Evolutionary conservation across 2,888 invertebrate genomes (phyloP).

Genomic region (Drosophila imparisetae): DNA sequence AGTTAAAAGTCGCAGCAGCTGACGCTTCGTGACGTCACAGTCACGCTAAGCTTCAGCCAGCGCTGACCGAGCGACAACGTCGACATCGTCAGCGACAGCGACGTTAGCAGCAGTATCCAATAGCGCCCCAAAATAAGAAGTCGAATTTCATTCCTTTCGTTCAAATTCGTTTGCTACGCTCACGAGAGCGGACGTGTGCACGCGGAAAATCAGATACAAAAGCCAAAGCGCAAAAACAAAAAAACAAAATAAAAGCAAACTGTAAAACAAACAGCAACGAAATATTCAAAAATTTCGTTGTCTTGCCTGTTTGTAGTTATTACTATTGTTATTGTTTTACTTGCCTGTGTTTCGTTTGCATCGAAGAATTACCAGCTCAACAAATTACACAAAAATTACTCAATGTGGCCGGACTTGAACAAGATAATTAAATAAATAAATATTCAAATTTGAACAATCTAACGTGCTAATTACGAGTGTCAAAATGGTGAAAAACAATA

Average conservation of each 20-base stretch:
- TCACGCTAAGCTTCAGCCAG: conserved; percentile 42
- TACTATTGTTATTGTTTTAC: conserved; percentile 39
- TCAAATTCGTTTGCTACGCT: conserved; percentile 82
- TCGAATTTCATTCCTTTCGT: conserved; percentile 80
- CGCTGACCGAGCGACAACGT: conserved; percentile 21
- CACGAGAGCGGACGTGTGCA: conserved; percentile 84
- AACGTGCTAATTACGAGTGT: conserved; percentile 30
- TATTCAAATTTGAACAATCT: conserved; percentile 8
- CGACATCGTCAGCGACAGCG: conserved; percentile 42
- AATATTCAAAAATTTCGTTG: conserved; percentile 43
- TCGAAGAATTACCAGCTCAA: conserved; percentile 23
- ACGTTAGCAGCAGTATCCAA: conserved; percentile 67
- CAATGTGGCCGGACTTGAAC: conserved; percentile 36
- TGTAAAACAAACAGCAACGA: conserved; percentile 28
- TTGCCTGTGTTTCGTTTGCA: conserved; percentile 49
- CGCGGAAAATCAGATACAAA: conserved; percentile 72
- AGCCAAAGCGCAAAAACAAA: conserved; percentile 38
- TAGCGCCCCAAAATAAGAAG: conserved; percentile 82
- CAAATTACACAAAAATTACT: conserved; percentile 29
- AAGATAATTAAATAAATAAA: conserved; percentile 27
- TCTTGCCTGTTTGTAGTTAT: conserved; percentile 17
- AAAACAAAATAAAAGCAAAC: conserved; percentile 44
- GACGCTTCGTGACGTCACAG: conserved; percentile 67
- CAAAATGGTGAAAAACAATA: conserved; percentile 80
- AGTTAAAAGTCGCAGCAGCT: conserved; percentile 19